Conservation (phyloP, 1,140 invertebrate genomes). For the Planococcus citri region DNA sequence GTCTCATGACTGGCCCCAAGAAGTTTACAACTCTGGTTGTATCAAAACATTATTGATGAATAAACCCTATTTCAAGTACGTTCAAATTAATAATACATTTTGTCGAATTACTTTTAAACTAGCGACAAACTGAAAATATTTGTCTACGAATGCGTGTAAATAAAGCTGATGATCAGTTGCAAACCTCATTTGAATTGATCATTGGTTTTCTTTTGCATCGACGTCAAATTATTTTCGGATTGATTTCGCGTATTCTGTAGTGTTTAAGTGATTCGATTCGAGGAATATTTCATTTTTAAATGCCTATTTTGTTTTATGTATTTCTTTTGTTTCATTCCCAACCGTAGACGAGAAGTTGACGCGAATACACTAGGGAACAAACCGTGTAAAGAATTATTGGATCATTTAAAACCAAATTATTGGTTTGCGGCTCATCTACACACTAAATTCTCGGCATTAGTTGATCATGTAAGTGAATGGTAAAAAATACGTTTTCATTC, state of each 20-base stretch:
- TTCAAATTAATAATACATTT: slow-evolving; percentile 27
- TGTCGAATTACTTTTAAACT: not conserved
- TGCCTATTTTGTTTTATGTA: no score
- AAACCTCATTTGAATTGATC: no score
- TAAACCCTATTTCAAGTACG: slow-evolving; percentile 75
- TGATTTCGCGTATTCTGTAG: no score
- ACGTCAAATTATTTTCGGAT: no score
- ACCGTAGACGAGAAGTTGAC: slow-evolving; percentile 64
- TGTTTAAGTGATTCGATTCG: no score
- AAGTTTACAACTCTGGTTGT: slow-evolving; percentile 79
- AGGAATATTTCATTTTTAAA: no score
- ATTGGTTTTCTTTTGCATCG: no score
- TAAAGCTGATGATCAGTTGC: no score
- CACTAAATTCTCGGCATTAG: slow-evolving; percentile 82
- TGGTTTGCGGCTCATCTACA: slow-evolving; percentile 98
- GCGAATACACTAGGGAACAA: slow-evolving; percentile 68
- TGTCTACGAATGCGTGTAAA: not conserved
- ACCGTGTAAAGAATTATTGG: slow-evolving; percentile 65
- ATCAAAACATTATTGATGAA: slow-evolving; percentile 53
- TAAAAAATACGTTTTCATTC: not conserved
- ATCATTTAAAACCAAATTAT: slow-evolving; percentile 65
- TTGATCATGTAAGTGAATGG: slow-evolving; percentile 45
- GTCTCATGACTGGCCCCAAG: slow-evolving; percentile 94
- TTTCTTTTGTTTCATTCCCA: slow-evolving; percentile 21
- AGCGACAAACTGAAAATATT: no score